phyloP scores from a whole-genome alignment of 2,888 invertebrate genomes.

The Scrobipalpa atriplicella region DNA sequence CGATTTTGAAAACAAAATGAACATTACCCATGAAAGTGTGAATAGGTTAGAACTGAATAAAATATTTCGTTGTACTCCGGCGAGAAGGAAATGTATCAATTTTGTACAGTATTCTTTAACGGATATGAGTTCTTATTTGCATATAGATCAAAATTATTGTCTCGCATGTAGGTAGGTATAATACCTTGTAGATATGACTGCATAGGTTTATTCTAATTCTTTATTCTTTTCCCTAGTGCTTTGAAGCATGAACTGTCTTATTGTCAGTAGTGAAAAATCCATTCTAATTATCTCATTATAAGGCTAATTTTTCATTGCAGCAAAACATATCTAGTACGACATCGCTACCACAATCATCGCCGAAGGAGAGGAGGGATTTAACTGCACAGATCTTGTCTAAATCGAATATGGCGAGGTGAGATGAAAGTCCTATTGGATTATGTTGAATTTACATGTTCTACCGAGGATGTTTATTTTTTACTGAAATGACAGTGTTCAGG shows the following conservation, averaged over 20 bases:
- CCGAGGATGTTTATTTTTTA: too few species aligned
- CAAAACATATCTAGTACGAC: conserved; percentile 82
- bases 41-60: too few species aligned
- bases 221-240: neutral
- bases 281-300: neutral
- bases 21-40: too few species aligned
- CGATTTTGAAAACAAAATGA: too few species aligned
- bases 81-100: too few species aligned
- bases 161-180: conserved; percentile 9
- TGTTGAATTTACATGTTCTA: too few species aligned
- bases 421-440: conserved; percentile 36
- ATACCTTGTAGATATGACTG: conserved; percentile 13
- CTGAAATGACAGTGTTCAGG: too few species aligned
- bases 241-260: conserved; percentile 13
- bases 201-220: neutral
- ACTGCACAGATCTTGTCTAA: conserved; percentile 85
- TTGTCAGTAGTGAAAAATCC: neutral
- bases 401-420: conserved; percentile 92
- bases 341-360: conserved; percentile 72
- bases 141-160: neutral
- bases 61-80: too few species aligned
- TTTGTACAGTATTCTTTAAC: neutral
- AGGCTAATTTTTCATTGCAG: conserved; percentile 47
- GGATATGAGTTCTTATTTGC: neutral
- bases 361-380: conserved; percentile 85